Evolutionary conservation across 2,888 invertebrate species (phyloP).

Genomic region (Seira musarum): DNA sequence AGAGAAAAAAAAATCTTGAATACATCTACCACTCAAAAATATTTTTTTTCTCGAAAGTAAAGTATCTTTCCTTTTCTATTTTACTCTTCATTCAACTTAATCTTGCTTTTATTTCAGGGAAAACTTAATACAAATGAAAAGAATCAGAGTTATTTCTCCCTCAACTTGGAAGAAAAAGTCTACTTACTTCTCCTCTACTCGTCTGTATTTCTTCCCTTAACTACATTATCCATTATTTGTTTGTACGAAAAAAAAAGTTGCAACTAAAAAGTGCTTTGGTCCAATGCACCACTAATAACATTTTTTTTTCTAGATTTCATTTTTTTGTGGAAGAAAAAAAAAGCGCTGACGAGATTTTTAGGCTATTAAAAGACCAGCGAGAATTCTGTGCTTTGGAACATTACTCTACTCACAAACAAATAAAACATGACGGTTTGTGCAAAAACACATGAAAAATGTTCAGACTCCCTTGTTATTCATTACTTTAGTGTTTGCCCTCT

Average conservation of each 20-base stretch:
- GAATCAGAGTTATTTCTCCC: constrained; percentile 42
- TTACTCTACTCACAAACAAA: constrained; percentile 45
- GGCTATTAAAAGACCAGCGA: constrained; percentile 7
- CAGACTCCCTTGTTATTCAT: constrained; percentile 53
- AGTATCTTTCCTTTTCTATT: constrained; percentile 28
- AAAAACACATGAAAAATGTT: constrained; percentile 60
- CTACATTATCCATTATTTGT: constrained; percentile 59
- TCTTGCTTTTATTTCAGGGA: constrained; percentile 51
- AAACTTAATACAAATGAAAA: constrained; percentile 53
- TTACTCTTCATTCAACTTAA: constrained; percentile 44
- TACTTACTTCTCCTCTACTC: not conserved
- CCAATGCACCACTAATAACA: constrained; percentile 56
- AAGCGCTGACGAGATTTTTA: constrained; percentile 17
- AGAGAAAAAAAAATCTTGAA: not conserved
- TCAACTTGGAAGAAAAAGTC: too few relatives aligned
- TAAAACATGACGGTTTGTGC: constrained; percentile 53
- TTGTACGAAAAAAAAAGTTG: constrained; percentile 46
- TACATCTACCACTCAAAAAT: constrained; percentile 33
- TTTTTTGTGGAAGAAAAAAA: constrained; percentile 12
- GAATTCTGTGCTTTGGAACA: constrained; percentile 13
- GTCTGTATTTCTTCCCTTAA: constrained; percentile 26
- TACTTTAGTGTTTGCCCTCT: constrained; percentile 50
- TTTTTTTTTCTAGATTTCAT: constrained; percentile 28
- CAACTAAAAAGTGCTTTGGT: constrained; percentile 42
- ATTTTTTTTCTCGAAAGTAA: constrained; percentile 26